Evolutionary conservation across 2,888 invertebrate genomes (phyloP).

Genomic region (Crossocerus cetratus): DNA sequence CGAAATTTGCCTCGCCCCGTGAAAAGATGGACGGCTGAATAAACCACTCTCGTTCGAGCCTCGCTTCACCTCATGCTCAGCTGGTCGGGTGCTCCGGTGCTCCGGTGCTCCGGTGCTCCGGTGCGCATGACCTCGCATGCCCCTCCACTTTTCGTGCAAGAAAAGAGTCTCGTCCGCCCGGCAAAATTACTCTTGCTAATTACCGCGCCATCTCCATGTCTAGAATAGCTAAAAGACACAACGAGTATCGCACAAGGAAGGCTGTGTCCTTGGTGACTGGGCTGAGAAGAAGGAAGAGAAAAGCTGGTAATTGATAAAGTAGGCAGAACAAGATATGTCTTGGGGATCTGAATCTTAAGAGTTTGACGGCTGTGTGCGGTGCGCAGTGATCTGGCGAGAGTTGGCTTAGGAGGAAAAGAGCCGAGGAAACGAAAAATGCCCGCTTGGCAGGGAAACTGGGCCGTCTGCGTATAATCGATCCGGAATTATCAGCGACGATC

Average conservation of each 20-base stretch:
- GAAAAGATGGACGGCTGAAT: background rate
- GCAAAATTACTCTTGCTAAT: too few relatives aligned
- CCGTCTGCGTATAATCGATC: conserved; percentile 65
- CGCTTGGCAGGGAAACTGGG: conserved; percentile 50
- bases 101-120: too few relatives aligned
- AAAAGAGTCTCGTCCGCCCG: too few relatives aligned
- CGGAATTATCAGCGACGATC: conserved; percentile 65
- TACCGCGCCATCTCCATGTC: too few relatives aligned
- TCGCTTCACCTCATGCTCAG: too few relatives aligned
- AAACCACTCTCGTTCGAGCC: conserved; percentile 9
- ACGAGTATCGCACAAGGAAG: too few relatives aligned
- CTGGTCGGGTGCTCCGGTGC: too few relatives aligned
- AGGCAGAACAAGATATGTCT: conserved; percentile 48
- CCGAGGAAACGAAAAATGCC: conserved; percentile 56
- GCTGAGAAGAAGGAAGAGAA: too few relatives aligned
- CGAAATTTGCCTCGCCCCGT: conserved; percentile 23
- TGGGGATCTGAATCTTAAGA: conserved; percentile 19
- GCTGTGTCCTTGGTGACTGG: too few relatives aligned
- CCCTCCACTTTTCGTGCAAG: too few relatives aligned
- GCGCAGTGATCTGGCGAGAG: background rate
- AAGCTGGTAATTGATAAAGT: background rate
- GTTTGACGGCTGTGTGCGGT: conserved; percentile 57
- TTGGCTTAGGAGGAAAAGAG: conserved; percentile 38
- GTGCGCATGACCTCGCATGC: too few relatives aligned
- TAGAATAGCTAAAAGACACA: too few relatives aligned